Evolutionary conservation across 2,797 vertebrate species (phyloP), one percentile per base, ranked within the genome.

Genomic region (Micropoecilia bifurca): DNA sequence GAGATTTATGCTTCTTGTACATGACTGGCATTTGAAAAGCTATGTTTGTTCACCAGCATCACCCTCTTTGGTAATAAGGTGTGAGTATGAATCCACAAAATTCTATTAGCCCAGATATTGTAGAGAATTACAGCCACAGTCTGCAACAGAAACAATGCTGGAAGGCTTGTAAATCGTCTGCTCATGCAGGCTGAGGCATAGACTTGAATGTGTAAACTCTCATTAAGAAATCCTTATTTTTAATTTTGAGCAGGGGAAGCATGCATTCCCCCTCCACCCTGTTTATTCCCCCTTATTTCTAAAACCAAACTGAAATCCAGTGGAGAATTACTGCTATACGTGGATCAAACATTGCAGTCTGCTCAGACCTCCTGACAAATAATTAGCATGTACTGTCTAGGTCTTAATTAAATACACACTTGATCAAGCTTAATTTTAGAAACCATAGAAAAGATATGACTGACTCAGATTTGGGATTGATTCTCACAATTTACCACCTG

Each of bases 271-370:
- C 20, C 16, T 2, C 68, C 71, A 0, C 33, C 30, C 69, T 74
- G 77, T 68, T 75, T 55, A 14, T 33, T 8, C 36, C 14, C 61
- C 30, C n/a, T n/a, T n/a, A n/a, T 43, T 45, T 77, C 71, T 76
- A 77, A 83, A 88, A 73, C 79, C 76, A 85, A 77, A 78, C 77
- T 72, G 80, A 78, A 80, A 78, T 87, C 77, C 85, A 75, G 66
- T 53, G 0, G 55, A 92, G 90, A 92, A 90, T 82, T 87, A 90
- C 94, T 93, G 93, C 91, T 93, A 87, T 80, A 90, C 89, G 78
- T 87, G 90, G 86, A 87, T 82, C 33, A 53, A 80, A 87, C 73
- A 66, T 87, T 89, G 87, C 86, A 83, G 83, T 86, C 87, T 89
- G 90, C 78, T 80, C 78, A 76, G 91, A 84, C 83, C 80, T 80